A percentile compares a stretch with the other conserved stretches of the same genome.
Evolutionary conservation across 2,888 invertebrate genomes (phyloP).

Genomic region (Dichetophora obliterata): DNA sequence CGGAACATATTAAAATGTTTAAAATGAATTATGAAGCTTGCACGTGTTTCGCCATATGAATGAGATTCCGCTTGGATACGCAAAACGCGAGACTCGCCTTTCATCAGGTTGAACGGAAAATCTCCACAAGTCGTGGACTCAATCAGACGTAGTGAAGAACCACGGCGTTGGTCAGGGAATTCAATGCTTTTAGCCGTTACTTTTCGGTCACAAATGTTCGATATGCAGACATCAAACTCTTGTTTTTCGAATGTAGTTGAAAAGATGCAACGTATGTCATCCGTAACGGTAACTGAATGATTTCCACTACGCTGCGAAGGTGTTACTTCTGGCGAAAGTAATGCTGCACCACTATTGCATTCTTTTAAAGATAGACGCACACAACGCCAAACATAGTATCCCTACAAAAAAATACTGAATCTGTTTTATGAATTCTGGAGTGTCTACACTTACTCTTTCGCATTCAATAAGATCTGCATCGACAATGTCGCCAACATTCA

Average conservation of each 20-base stretch:
- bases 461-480: slow-evolving; percentile 81
- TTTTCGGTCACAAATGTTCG: slow-evolving; percentile 52
- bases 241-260: slow-evolving; percentile 68
- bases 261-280: slow-evolving; percentile 68
- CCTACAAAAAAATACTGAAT: slow-evolving; percentile 45
- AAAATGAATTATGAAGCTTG: slow-evolving; percentile 55
- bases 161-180: slow-evolving; percentile 34
- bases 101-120: not conserved
- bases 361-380: slow-evolving; percentile 55
- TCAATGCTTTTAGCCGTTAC: slow-evolving; percentile 47
- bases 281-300: slow-evolving; percentile 72
- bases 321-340: not conserved
- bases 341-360: slow-evolving; percentile 44
- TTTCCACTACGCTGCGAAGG: slow-evolving; percentile 55
- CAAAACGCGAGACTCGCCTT: slow-evolving; percentile 39
- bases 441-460: slow-evolving; percentile 68
- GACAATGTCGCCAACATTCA: slow-evolving; percentile 76
- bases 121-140: slow-evolving; percentile 48
- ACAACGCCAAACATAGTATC: slow-evolving; percentile 68
- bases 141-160: slow-evolving; percentile 54
- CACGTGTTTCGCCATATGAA: slow-evolving; percentile 57
- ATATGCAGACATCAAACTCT: slow-evolving; percentile 49
- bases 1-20: slow-evolving; percentile 55
- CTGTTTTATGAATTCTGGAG: not conserved
- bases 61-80: slow-evolving; percentile 54